phyloP scores from a whole-genome alignment of 1,140 invertebrate species.

The Xylocopa sonorina region DNA sequence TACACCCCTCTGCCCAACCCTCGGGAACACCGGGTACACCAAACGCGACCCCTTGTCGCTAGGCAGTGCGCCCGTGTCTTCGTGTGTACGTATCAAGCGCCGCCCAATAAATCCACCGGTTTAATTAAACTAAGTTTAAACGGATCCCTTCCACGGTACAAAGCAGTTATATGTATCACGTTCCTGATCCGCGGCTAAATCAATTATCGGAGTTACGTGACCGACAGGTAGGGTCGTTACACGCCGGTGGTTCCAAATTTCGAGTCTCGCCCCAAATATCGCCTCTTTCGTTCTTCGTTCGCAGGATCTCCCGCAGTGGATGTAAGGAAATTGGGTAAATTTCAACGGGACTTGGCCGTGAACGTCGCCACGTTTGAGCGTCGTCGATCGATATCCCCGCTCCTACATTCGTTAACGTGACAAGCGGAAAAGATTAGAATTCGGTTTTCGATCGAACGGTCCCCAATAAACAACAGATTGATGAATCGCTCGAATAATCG shows the following conservation, averaged over 20 bases:
- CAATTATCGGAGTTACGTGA: constrained; percentile 75
- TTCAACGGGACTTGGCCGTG: too few species aligned
- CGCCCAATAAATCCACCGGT: constrained; percentile 77
- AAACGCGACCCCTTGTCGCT: constrained; percentile 50
- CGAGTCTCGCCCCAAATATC: background rate
- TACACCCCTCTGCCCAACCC: background rate
- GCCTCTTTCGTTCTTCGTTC: too few species aligned
- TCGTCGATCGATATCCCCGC: background rate
- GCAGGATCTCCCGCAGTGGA: too few species aligned
- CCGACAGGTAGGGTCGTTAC: constrained; percentile 9
- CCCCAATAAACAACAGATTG: background rate
- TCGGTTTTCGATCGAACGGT: background rate
- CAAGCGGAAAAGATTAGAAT: background rate
- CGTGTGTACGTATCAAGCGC: constrained; percentile 67
- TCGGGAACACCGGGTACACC: constrained; percentile 14
- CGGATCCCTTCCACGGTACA: constrained; percentile 66
- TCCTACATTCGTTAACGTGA: background rate
- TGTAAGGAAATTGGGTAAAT: too few species aligned
- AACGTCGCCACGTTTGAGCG: background rate
- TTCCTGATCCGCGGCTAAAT: constrained; percentile 77
- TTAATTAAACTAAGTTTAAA: constrained; percentile 81
- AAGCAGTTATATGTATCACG: constrained; percentile 77
- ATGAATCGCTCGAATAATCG: background rate
- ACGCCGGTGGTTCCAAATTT: background rate
- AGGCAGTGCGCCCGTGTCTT: constrained; percentile 38